A percentile compares a stretch with the other conserved stretches of the same genome.
These are phyloP conservation scores for Oryzias celebensis DNA, from an alignment of 2,113 vertebrate genomes.

Conservation along the genomic window DNA sequence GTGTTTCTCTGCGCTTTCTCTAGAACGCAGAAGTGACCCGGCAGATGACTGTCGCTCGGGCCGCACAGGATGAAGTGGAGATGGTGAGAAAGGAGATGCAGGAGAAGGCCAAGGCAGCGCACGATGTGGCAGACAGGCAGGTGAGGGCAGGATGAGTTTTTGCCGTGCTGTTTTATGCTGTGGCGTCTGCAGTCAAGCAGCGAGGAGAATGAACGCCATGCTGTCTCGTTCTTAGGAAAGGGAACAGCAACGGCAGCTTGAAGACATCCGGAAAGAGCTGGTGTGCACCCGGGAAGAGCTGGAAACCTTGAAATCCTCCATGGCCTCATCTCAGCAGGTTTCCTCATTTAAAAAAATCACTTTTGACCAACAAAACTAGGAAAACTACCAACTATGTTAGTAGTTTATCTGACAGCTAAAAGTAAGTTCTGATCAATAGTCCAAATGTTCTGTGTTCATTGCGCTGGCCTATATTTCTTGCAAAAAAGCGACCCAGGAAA, in stretches of 20 bases:
- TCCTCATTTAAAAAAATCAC: too few species aligned
- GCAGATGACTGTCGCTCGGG: slow-evolving; percentile 87
- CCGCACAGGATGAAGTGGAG: slow-evolving; percentile 88
- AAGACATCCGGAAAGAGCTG: slow-evolving; percentile 85
- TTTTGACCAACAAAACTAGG: background rate
- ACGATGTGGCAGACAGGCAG: slow-evolving; percentile 84
- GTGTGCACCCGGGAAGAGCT: slow-evolving; percentile 83
- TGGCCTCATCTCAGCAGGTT: slow-evolving; percentile 85
- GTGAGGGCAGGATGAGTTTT: slow-evolving; percentile 60
- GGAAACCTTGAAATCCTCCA: slow-evolving; percentile 77
- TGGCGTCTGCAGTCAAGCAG: background rate
- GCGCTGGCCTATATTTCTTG: too few species aligned
- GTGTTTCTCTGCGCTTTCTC: slow-evolving; percentile 16
- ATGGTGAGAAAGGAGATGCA: slow-evolving; percentile 88
- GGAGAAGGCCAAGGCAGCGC: slow-evolving; percentile 84
- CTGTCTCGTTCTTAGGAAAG: slow-evolving; percentile 73
- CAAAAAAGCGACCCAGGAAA: too few species aligned
- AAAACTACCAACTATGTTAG: background rate
- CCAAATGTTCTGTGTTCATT: too few species aligned
- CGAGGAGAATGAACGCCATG: background rate
- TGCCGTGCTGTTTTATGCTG: background rate
- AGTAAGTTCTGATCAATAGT: too few species aligned
- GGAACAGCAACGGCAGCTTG: slow-evolving; percentile 86
- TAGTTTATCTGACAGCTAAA: too few species aligned
- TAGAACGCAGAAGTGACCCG: slow-evolving; percentile 96